Base-by-base conservation (phyloP, 2,888 invertebrate species). In the Leucophora obtusa region DNA sequence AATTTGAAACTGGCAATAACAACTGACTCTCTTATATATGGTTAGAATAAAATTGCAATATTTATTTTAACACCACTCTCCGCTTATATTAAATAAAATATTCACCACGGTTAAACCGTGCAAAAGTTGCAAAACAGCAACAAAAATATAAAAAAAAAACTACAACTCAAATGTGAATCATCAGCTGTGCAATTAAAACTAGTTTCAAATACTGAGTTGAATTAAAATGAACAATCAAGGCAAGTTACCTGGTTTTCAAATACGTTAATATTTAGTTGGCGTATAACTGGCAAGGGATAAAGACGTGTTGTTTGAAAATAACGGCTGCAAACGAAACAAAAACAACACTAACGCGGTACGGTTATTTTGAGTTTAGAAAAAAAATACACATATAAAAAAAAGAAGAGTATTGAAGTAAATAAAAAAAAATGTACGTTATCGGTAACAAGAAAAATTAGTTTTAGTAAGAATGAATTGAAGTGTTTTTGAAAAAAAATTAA, bases 141-240 rank as follows among this genome's bases (percentile, higher is more conserved):
- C 8, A 77, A 65, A 14, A 18, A 53, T 24, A 33, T 8, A 58
- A 62, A 56, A 18, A 63, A 43, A 47, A 60, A 47, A 21, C 11
- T 14, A 62, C 38, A 5, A 66, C 33, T 38, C 43, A n/a, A 54
- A 21, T 21, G 50, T 81, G 73, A 81, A 58, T 77, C 73, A 81
- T 81, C 77, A 81, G 81, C 81, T 81, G 81, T 73, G 81, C 77
- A 73, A 73, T 81, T 62, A 51, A 77, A 81, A 81, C 81, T 51
- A 53, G 81, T 81, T 81, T 70, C 11, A 38, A 73, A 60, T 51
- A 17, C 65, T 10, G 50, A 69, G 60, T 56, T 73, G 38, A 73
- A 51, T 73, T 47, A 66, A 24, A 17, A 60, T n/a, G 38, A 15
- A 59, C 43, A 50, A 43, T 18, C 21, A 38, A 54, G 15, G 10